Base-by-base conservation (phyloP, 2,797 vertebrate genomes). In the Trichosurus vulpecula region DNA sequence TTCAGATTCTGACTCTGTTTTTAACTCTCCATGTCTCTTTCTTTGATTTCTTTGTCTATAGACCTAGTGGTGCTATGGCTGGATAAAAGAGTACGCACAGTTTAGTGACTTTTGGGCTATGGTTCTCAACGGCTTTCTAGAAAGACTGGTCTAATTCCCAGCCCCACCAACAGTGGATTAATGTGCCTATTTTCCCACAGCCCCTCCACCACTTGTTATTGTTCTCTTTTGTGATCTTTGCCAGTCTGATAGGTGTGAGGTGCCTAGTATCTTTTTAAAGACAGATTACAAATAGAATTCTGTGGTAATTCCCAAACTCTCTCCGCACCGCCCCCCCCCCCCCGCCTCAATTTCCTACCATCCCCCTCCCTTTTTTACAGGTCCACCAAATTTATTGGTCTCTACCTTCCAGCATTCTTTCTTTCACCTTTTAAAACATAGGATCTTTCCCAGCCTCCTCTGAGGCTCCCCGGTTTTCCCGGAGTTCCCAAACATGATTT, bases 401-500 rank as follows among this genome's bases (percentile, higher is more conserved):
- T 95, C n/a, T 12, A 90, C 30, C 74, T 87, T 47, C 41, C 41
- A 95, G 94, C 66, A 92, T 95, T 97, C 92, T 89, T 94, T 97
- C 61, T 96, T 95, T 51, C 74, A 51, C 30, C 54, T 90, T 94
- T 97, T 95, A 96, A 96, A 93, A 56, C 91, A n/a, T 27, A 93
- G 94, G 81, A 66, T 96, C 95, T 97, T 93, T 90, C 93, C 96
- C 94, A 95, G 94, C 96, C 52, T 56, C 74, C 94, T 51, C 91
- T 54, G 95, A 87, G 91, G 90, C 96, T 94, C 96, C 91, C 81
- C 93, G 92, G 91, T 96, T 94, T 95, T 97, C 96, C 66, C 95
- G 95, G 97, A 96, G 96, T 97, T 97, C 94, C 93, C 89, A 89
- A 96, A 97, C 93, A 94, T 97, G 95, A 95, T 93, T 97, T 97